Evolutionary conservation across 2,113 vertebrate genomes (phyloP).

Genomic region (Lepisosteus oculatus): DNA sequence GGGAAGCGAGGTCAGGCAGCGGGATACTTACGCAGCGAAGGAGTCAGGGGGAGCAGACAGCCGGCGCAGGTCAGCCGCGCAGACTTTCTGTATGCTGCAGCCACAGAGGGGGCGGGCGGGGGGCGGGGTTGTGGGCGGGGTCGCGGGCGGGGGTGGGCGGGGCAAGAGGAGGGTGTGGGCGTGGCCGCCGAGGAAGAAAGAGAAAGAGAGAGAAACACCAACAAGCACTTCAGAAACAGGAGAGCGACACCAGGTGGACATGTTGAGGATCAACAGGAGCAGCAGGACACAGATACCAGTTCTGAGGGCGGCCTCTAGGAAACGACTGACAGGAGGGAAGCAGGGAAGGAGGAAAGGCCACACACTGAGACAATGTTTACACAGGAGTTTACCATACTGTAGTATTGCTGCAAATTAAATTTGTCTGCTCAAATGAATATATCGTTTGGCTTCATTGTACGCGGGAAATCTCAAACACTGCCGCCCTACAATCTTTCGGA

Average conservation of each 20-base stretch:
- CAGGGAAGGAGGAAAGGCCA: constrained; percentile 36
- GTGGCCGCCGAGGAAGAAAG: constrained; percentile 6
- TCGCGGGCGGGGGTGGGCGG: neutral
- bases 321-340: constrained; percentile 2
- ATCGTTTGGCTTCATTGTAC: no score
- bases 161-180: constrained; percentile 7
- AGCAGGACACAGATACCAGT: no score
- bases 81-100: constrained; percentile 95
- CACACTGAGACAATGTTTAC: constrained; percentile 67
- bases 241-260: no score
- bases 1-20: no score
- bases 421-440: no score
- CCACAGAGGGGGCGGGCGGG: constrained; percentile 56
- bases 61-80: constrained; percentile 91
- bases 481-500: no score
- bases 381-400: constrained; percentile 47
- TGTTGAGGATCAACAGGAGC: no score
- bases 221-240: no score
- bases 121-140: constrained; percentile 18
- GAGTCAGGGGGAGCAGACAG: constrained; percentile 97
- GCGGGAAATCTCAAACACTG: no score
- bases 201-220: constrained; percentile 10
- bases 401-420: no score
- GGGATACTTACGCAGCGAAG: constrained; percentile 95
- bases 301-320: no score